A percentile compares a stretch with the other conserved stretches of the same genome.
These are phyloP conservation scores for Melanotaenia duboulayi DNA, from an alignment of 2,113 vertebrate species.

Conservation along the genomic window DNA sequence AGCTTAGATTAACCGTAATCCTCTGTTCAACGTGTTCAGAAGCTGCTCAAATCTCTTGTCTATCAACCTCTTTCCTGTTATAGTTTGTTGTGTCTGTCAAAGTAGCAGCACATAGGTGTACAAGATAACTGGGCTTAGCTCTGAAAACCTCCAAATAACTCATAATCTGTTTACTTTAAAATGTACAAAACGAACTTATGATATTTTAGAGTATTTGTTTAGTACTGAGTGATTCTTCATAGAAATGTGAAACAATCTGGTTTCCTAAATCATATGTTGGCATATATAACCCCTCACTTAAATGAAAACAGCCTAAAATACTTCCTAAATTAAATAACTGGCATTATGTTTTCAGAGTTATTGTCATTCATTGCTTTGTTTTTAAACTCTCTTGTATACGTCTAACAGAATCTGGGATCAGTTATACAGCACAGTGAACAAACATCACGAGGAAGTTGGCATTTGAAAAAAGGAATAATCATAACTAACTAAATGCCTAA, in stretches of 20 bases:
- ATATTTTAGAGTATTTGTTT: not conserved
- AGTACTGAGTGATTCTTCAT: not conserved
- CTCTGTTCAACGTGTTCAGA: conserved; percentile 58
- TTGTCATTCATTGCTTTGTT: conserved; percentile 25
- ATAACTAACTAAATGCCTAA: conserved; percentile 73
- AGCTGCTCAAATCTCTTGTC: conserved; percentile 61
- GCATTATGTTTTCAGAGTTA: conserved; percentile 31
- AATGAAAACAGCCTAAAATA: conserved; percentile 22
- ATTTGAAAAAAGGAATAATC: conserved; percentile 65
- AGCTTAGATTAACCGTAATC: conserved; percentile 77
- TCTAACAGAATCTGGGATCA: conserved; percentile 29
- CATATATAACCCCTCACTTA: conserved; percentile 14
- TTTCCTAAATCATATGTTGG: conserved; percentile 2
- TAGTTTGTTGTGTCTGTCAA: conserved; percentile 29
- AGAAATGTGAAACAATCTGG: conserved; percentile 7
- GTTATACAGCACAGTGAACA: conserved; percentile 72
- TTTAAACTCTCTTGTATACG: conserved; percentile 49
- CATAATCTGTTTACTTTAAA: not conserved
- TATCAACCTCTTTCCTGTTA: conserved; percentile 48
- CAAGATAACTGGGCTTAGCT: not conserved
- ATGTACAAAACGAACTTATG: not conserved
- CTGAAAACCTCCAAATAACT: not conserved
- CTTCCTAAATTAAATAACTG: conserved; percentile 25
- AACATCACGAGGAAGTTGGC: conserved; percentile 57
- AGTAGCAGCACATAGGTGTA: conserved; percentile 1